Percentiles rank a stretch among this genome's conserved stretches.
phyloP scores from a whole-genome alignment of 1,140 invertebrate species.

The Leptinotarsa texana region DNA sequence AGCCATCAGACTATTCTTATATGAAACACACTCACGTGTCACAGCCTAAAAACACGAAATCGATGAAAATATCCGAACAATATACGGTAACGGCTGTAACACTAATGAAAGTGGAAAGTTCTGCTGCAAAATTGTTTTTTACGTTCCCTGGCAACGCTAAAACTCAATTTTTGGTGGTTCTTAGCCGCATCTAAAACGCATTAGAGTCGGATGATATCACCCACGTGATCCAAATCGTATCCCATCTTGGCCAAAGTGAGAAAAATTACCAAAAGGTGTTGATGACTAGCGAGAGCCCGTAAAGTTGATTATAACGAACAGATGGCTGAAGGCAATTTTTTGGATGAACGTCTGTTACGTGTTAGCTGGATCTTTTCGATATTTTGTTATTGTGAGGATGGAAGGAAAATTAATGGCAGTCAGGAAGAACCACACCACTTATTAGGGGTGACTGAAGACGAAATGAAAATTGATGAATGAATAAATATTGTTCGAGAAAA shows the following conservation, averaged over 20 bases:
- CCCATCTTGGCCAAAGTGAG: background rate
- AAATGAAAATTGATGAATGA: too few species aligned
- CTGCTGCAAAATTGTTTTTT: background rate
- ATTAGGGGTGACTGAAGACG: too few species aligned
- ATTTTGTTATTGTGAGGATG: too few species aligned
- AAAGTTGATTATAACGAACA: constrained; percentile 1
- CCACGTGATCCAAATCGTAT: background rate
- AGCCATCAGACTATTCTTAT: background rate
- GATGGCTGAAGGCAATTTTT: background rate
- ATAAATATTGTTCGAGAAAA: too few species aligned
- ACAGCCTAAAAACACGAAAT: too few species aligned
- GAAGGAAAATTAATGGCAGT: too few species aligned
- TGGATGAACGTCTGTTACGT: background rate
- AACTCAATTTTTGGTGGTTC: background rate
- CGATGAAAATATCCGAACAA: too few species aligned
- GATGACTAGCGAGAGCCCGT: background rate
- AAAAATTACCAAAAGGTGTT: background rate
- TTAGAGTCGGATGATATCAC: constrained; percentile 8
- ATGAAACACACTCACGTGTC: too few species aligned
- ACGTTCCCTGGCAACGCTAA: background rate
- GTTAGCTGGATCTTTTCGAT: background rate
- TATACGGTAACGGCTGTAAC: background rate
- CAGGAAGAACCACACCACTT: too few species aligned
- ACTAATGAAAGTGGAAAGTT: background rate
- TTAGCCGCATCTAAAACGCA: background rate